phyloP scores from a whole-genome alignment of 92 coral and sea anemone species.

The Epizoanthus stellaris region DNA sequence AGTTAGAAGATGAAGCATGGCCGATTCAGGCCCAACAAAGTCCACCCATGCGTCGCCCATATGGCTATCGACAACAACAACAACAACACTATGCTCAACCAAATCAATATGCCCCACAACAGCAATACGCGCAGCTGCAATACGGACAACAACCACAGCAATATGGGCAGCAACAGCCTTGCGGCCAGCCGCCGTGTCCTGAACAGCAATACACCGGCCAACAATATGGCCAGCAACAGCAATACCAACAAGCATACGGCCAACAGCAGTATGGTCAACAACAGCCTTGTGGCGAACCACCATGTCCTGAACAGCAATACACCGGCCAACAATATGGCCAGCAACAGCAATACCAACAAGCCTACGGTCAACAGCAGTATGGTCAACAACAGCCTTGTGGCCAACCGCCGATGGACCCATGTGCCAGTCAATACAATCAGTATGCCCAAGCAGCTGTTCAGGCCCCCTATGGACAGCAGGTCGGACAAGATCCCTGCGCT shows the following conservation, averaged over 20 bases:
- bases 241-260: background rate
- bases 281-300: slow-evolving; percentile 51
- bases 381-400: slow-evolving; percentile 6
- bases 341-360: background rate
- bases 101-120: background rate
- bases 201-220: slow-evolving; percentile 26
- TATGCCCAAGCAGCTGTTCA: background rate
- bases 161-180: slow-evolving; percentile 27
- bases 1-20: slow-evolving; percentile 8
- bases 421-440: too few relatives aligned
- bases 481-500: slow-evolving; percentile 35
- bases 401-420: too few relatives aligned
- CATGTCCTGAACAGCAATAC: slow-evolving; percentile 14
- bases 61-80: slow-evolving; percentile 62
- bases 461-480: slow-evolving; percentile 13
- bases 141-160: slow-evolving; percentile 5
- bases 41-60: slow-evolving; percentile 29
- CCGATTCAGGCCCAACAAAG: slow-evolving; percentile 2
- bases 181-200: slow-evolving; percentile 26
- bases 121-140: background rate
- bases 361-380: slow-evolving; percentile 19
- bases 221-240: slow-evolving; percentile 27
- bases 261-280: slow-evolving; percentile 42
- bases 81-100: slow-evolving; percentile 35
- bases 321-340: slow-evolving; percentile 21